Evolutionary conservation across 2,797 vertebrate species (phyloP).

Genomic region (Pterois miles): DNA sequence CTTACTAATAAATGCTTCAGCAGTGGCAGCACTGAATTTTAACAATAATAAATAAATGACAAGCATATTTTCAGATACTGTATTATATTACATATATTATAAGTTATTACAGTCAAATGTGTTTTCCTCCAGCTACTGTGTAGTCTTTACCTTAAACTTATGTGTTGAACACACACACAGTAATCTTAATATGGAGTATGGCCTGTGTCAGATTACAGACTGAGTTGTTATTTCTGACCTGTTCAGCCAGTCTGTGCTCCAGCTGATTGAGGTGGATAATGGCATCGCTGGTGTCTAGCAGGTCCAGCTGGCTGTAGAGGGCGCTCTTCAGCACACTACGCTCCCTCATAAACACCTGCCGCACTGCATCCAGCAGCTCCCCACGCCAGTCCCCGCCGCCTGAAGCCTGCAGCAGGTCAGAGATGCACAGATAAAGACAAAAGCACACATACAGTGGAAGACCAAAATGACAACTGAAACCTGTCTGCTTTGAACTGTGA

Average conservation of each 20-base stretch:
- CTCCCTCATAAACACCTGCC: constrained; percentile 89
- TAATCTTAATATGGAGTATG: not conserved
- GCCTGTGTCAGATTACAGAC: not conserved
- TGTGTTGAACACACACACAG: not conserved
- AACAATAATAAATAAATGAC: not conserved
- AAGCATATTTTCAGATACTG: not conserved
- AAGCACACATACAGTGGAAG: not conserved
- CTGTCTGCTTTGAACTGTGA: not conserved
- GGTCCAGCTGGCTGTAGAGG: constrained; percentile 87
- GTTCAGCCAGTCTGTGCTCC: constrained; percentile 88
- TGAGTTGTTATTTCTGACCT: constrained; percentile 79
- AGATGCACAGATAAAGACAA: not conserved
- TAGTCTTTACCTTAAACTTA: not conserved
- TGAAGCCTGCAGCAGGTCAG: constrained; percentile 54
- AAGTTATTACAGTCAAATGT: not conserved
- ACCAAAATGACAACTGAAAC: not conserved
- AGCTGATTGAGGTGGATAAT: constrained; percentile 86
- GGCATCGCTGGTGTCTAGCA: constrained; percentile 85
- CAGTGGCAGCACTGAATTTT: not conserved
- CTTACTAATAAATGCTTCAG: not conserved
- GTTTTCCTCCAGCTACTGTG: not conserved
- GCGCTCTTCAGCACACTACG: constrained; percentile 83
- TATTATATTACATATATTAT: too few relatives aligned
- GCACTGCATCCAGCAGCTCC: constrained; percentile 88
- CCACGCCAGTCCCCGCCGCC: constrained; percentile 86